A percentile compares a stretch with the other conserved stretches of the same genome.
Conservation (phyloP, 2,888 invertebrate species). For the Folsomia candida region DNA sequence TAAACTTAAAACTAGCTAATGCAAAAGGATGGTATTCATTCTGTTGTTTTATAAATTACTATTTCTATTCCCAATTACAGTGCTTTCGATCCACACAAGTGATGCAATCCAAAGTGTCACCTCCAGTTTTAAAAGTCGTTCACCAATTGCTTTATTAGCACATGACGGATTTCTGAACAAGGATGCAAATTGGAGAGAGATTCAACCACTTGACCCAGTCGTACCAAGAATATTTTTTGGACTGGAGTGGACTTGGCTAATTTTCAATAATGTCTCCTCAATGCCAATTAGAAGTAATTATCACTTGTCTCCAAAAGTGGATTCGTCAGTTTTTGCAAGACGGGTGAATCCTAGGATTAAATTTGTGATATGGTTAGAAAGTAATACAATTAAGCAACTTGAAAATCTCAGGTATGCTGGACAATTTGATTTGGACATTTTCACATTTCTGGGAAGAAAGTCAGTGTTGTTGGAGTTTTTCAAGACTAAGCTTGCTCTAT, state of each 20-base stretch:
- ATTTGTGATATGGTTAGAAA: constrained; percentile 6
- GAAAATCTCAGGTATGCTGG: not conserved
- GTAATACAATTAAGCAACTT: not conserved
- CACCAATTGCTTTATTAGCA: too few relatives aligned
- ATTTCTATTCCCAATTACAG: too few relatives aligned
- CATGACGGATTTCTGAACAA: too few relatives aligned
- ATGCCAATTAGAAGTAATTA: constrained; percentile 23
- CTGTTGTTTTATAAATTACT: too few relatives aligned
- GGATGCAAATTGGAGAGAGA: not conserved
- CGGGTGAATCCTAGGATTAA: constrained; percentile 4
- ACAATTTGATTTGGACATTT: constrained; percentile 21
- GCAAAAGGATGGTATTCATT: too few relatives aligned
- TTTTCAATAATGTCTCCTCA: constrained; percentile 12
- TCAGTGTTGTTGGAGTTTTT: constrained; percentile 15
- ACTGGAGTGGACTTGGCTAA: not conserved
- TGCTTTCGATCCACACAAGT: too few relatives aligned
- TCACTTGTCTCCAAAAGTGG: constrained; percentile 11
- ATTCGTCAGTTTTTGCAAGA: not conserved
- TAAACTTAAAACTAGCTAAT: too few relatives aligned
- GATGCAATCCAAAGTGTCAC: too few relatives aligned
- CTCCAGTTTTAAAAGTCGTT: too few relatives aligned
- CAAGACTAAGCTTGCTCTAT: not conserved
- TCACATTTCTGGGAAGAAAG: constrained; percentile 13
- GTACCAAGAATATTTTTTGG: too few relatives aligned
- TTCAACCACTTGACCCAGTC: not conserved